phyloP scores from a whole-genome alignment of 2,888 invertebrate genomes.

The Oxytorus armatus region DNA sequence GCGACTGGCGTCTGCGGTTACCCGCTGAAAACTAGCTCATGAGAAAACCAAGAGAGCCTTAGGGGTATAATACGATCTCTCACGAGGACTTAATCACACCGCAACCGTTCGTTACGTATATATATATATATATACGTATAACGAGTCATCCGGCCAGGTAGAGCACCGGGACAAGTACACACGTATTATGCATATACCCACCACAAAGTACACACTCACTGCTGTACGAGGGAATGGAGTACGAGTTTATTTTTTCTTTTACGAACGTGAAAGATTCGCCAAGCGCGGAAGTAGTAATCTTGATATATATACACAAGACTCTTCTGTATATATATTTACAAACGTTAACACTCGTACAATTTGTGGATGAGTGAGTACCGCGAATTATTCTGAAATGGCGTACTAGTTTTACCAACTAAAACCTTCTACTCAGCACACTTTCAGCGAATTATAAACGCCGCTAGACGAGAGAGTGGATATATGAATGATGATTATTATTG shows the following conservation, averaged over 20 bases:
- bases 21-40: slow-evolving; percentile 79
- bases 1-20: slow-evolving; percentile 74
- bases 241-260: too few relatives aligned
- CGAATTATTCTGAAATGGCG: too few relatives aligned
- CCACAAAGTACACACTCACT: too few relatives aligned
- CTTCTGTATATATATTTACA: background rate
- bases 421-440: slow-evolving; percentile 18
- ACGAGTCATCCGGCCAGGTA: slow-evolving; percentile 41
- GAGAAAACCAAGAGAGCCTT: slow-evolving; percentile 72
- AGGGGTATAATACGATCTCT: slow-evolving; percentile 67
- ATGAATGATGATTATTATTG: slow-evolving; percentile 9
- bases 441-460: slow-evolving; percentile 3
- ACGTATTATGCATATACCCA: background rate
- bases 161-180: slow-evolving; percentile 19
- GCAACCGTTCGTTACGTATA: slow-evolving; percentile 37
- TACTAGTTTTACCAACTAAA: too few relatives aligned
- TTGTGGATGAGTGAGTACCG: too few relatives aligned
- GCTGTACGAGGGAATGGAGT: slow-evolving; percentile 21
- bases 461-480: too few relatives aligned
- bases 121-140: background rate
- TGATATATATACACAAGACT: too few relatives aligned
- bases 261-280: slow-evolving; percentile 40
- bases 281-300: slow-evolving; percentile 41
- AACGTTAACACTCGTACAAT: too few relatives aligned
- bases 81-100: slow-evolving; percentile 74